phyloP scores from a whole-genome alignment of 2,888 invertebrate genomes.

The Trachelus troglodyta region DNA sequence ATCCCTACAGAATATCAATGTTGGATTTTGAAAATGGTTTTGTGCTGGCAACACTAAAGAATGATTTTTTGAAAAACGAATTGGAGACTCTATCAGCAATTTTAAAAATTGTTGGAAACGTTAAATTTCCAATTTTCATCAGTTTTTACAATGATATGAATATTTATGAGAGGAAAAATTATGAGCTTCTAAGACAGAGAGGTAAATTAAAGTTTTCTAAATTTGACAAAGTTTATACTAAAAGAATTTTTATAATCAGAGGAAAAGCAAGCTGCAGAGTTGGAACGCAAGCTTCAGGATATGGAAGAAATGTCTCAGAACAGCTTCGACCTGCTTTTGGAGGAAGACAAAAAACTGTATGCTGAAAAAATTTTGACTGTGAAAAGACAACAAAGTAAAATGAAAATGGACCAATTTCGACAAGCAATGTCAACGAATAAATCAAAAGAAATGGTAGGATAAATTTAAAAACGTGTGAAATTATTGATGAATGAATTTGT shows the following conservation, averaged over 20 bases:
- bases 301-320: constrained; percentile 43
- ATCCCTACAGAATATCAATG: constrained; percentile 39
- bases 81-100: constrained; percentile 33
- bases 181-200: constrained; percentile 24
- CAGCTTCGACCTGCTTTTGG: constrained; percentile 44
- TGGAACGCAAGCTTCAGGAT: constrained; percentile 20
- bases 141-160: constrained; percentile 48
- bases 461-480: neutral
- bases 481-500: neutral
- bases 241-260: constrained; percentile 17
- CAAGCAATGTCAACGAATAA: constrained; percentile 27
- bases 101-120: constrained; percentile 43
- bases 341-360: constrained; percentile 44
- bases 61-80: constrained; percentile 42
- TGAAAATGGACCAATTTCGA: constrained; percentile 31
- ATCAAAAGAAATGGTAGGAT: constrained; percentile 17
- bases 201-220: constrained; percentile 13
- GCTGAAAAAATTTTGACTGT: constrained; percentile 31
- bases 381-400: constrained; percentile 34
- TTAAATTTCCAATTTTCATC: constrained; percentile 45
- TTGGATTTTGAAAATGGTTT: constrained; percentile 48
- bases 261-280: constrained; percentile 15
- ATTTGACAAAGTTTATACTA: constrained; percentile 1
- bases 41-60: constrained; percentile 50
- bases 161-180: constrained; percentile 28